Base-by-base conservation (phyloP, 2,113 vertebrate genomes). In the Chloroceryle aenea region DNA sequence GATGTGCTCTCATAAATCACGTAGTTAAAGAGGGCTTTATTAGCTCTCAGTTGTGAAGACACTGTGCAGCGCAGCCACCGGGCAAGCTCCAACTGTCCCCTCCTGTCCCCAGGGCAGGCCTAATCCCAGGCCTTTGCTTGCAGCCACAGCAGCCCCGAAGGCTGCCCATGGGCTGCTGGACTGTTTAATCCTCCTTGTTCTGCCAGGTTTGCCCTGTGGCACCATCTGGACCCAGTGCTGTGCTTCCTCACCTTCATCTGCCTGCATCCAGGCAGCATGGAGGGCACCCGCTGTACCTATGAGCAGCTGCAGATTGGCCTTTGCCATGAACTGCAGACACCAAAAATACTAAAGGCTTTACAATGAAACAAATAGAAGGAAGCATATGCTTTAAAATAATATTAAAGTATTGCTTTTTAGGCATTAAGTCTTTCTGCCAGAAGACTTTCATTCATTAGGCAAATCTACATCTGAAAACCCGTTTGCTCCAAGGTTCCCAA, bases 221-320 rank as follows among this genome's bases (percentile, higher is more conserved):
- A 40, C 19, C 14, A 1, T 10, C 14, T 3, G 8, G 52, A 43
- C 23, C 27, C 20, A 3, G 40, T 4, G 27, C 45, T 74, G 30
- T 3, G 2, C 12, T 58, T 13, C 50, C 32, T 73, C 42, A 7
- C 13, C 64, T 14, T 43, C 77, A 4, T 10, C 32, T 20, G 11
- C 43, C 73, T 32, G 50, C 5, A 1, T 26, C 8, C 32, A 43
- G 52, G 29, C 69, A 13, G 26, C 0, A 0, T 7, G 20, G 17
- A 23, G n/a, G 42, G 23, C 1, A 0, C 56, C 25, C 0, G 0
- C 26, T 34, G 40, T 56, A 26, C 48, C 34, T 61, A 0, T 7
- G 10, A 21, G 32, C 17, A 25, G 25, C 4, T 20, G 22, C 0
- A 0, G 40, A n/a, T 25, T 11, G 13, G 64, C 69, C 43, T 74